Evolutionary conservation across 2,797 vertebrate genomes (phyloP).

Genomic region (Xerus rutilus): DNA sequence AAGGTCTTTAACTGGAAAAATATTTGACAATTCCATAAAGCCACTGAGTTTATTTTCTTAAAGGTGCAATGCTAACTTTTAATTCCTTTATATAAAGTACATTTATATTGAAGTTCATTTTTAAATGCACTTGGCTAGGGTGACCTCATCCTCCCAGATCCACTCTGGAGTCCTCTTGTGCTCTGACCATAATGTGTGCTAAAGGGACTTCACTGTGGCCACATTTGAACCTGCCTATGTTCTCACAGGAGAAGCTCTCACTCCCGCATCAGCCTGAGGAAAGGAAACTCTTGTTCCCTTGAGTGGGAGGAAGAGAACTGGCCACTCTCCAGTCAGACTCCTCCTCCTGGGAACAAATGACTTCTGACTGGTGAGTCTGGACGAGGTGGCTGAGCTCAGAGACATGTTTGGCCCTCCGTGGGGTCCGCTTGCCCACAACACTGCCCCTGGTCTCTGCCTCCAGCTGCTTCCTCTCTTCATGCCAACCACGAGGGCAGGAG

Average conservation of each 20-base stretch:
- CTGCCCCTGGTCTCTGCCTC: accelerated
- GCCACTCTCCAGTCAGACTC: too few species aligned
- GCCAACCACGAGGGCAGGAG: background rate
- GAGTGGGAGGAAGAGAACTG: too few species aligned
- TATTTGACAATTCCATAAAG: background rate
- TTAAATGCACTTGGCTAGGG: background rate
- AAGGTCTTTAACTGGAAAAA: background rate
- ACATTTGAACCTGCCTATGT: too few species aligned
- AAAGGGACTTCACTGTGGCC: too few species aligned
- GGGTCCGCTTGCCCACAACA: accelerated
- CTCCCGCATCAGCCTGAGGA: too few species aligned
- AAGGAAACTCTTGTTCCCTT: background rate
- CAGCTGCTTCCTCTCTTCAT: too few species aligned
- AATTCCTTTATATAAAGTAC: background rate
- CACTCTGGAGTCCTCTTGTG: background rate
- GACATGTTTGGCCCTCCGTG: accelerated
- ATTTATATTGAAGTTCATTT: background rate
- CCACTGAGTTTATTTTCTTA: background rate
- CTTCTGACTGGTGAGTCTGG: background rate
- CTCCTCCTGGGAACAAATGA: background rate
- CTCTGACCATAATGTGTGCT: background rate
- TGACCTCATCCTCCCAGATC: background rate
- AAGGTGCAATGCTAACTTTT: background rate
- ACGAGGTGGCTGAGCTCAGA: background rate
- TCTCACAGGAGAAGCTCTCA: too few species aligned